These are phyloP conservation scores for Sesamia inferens DNA, from an alignment of 2,888 invertebrate species.

Conservation along the genomic window DNA sequence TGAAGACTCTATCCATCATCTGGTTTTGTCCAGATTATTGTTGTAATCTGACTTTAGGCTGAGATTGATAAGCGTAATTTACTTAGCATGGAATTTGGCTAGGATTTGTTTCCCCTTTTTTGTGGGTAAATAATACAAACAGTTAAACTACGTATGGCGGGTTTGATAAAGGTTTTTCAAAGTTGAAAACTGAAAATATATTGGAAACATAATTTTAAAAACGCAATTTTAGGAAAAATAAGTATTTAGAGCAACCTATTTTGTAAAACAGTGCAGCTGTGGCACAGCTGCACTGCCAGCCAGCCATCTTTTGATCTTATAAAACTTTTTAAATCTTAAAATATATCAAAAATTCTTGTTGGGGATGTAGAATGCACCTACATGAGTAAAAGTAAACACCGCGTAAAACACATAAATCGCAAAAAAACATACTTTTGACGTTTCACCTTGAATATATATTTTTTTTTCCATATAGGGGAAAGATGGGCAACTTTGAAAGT, in stretches of 20 bases:
- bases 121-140: not conserved
- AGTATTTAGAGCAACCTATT: not conserved
- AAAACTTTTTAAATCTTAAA: not conserved
- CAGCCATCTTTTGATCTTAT: not conserved
- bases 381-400: too few species aligned
- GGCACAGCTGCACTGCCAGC: too few species aligned
- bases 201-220: not conserved
- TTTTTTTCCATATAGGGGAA: too few species aligned
- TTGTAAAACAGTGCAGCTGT: not conserved
- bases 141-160: not conserved
- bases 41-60: not conserved
- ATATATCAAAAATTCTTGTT: too few species aligned
- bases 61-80: not conserved
- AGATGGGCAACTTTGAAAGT: too few species aligned
- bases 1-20: slow-evolving; percentile 5
- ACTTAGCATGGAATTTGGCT: not conserved
- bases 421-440: too few species aligned
- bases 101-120: not conserved
- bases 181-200: not conserved
- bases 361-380: too few species aligned
- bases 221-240: not conserved
- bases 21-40: not conserved
- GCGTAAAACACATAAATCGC: too few species aligned
- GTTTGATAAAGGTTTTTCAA: not conserved
- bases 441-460: too few species aligned